Base-by-base conservation (phyloP, 2,888 invertebrate genomes). In the Troides helena region DNA sequence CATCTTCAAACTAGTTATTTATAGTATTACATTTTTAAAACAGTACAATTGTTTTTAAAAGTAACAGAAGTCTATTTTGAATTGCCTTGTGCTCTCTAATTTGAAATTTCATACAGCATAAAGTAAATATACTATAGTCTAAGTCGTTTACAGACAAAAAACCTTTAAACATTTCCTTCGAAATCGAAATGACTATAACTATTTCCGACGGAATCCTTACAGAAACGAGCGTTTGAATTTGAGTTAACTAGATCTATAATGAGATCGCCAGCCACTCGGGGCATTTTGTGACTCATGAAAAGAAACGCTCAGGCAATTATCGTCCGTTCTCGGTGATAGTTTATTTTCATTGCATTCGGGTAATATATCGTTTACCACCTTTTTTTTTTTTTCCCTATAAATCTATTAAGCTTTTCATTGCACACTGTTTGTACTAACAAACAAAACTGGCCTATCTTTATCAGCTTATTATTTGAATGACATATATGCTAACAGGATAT, bases 241-340 rank as follows among this genome's bases (percentile, higher is more conserved):
- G 70, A 67, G 67, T 70, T 70, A 70, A 70, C 70, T 70, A 70
- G 70, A 70, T 70, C 70, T 70, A 70, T 70, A 70, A 70, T 70
- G 70, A 70, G 70, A 70, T 70, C 70, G 70, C 70, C 67, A 50
- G 67, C 70, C 70, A 63, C 70, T 70, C 59, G 70, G 66, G 67
- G 70, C 66, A 70, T 70, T 70, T 70, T 70, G 70, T 70, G 70
- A 70, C 70, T 70, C 66, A 63, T 70, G 70, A 70, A 70, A 70
- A 70, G 63, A 63, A 70, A 70, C 67, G 70, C 70, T 67, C 66
- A 58, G 66, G 50, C 70, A 70, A 70, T 70, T 70, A 70, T 70
- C 70, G 70, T 70, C 23, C 63, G 50, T 58, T 66, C 66, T 66
- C 65, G 61, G 58, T 62, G 62, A 67, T 70, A 53, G 66, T 67